phyloP scores from a whole-genome alignment of 53 echinoderm and acorn worm species.

The Echinometra lucunter region DNA sequence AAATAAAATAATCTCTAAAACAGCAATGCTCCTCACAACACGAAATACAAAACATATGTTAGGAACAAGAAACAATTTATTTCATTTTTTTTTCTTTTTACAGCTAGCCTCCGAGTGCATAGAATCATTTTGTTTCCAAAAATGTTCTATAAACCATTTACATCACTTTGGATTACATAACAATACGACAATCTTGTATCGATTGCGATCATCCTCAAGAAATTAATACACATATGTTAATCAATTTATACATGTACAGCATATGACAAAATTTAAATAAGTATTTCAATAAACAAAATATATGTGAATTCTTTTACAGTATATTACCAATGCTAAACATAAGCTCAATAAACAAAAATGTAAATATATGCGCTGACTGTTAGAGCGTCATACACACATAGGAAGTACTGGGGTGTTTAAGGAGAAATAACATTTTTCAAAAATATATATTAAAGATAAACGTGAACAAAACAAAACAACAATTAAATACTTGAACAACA shows the following conservation, averaged over 20 bases:
- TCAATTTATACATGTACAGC: slow-evolving; percentile 46
- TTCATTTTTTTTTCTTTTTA: background rate
- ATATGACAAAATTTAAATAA: slow-evolving; percentile 68
- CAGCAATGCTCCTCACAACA: background rate
- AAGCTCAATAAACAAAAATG: slow-evolving; percentile 30
- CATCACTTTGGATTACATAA: slow-evolving; percentile 1
- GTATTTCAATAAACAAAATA: slow-evolving; percentile 66
- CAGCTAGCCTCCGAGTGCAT: slow-evolving; percentile 32
- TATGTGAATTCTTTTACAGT: slow-evolving; percentile 61
- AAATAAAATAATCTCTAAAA: background rate
- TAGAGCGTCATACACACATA: slow-evolving; percentile 38
- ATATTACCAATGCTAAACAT: slow-evolving; percentile 21
- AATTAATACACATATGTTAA: slow-evolving; percentile 14
- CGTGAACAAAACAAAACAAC: background rate
- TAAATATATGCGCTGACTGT: slow-evolving; percentile 22
- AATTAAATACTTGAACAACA: slow-evolving; percentile 10
- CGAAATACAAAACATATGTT: background rate
- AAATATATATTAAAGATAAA: slow-evolving; percentile 18
- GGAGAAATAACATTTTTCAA: slow-evolving; percentile 14
- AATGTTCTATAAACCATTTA: slow-evolving; percentile 3
- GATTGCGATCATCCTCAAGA: background rate
- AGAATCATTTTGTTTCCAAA: background rate
- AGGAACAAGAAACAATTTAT: slow-evolving; percentile 17
- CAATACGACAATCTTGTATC: background rate
- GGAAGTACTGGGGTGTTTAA: slow-evolving; percentile 38